phyloP scores from a whole-genome alignment of 2,888 invertebrate genomes.

The Autographa pulchrina region DNA sequence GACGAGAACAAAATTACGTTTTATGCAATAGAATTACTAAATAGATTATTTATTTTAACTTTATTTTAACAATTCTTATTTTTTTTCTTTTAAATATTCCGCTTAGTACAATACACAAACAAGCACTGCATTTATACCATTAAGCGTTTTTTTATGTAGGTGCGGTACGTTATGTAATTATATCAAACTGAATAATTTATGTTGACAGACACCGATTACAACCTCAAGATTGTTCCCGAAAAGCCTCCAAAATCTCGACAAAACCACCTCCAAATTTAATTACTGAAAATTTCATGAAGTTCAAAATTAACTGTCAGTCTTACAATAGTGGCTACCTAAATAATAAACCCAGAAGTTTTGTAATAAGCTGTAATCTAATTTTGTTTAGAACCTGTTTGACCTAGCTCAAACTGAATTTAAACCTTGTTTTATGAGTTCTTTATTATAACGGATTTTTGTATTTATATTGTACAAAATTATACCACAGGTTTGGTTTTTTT shows the following conservation, averaged over 20 bases:
- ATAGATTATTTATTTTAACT: too few relatives aligned
- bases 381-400: conserved; percentile 32
- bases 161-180: too few relatives aligned
- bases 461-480: too few relatives aligned
- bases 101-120: too few relatives aligned
- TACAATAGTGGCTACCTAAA: conserved; percentile 33
- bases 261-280: conserved; percentile 6
- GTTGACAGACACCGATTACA: not conserved
- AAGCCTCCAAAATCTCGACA: not conserved
- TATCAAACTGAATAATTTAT: not conserved
- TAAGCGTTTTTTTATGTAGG: too few relatives aligned
- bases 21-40: too few relatives aligned
- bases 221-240: not conserved
- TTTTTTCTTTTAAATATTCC: too few relatives aligned
- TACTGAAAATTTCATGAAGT: conserved; percentile 12
- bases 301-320: conserved; percentile 27
- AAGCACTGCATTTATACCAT: too few relatives aligned
- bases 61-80: too few relatives aligned
- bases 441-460: too few relatives aligned
- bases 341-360: conserved; percentile 34
- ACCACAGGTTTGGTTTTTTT: too few relatives aligned
- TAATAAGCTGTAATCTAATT: conserved; percentile 44
- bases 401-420: conserved; percentile 10
- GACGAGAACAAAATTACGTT: too few relatives aligned
- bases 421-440: conserved; percentile 20